Percentiles rank a stretch among this genome's conserved stretches.
Evolutionary conservation across 2,888 invertebrate species (phyloP).

Genomic region (Sturmia bella): DNA sequence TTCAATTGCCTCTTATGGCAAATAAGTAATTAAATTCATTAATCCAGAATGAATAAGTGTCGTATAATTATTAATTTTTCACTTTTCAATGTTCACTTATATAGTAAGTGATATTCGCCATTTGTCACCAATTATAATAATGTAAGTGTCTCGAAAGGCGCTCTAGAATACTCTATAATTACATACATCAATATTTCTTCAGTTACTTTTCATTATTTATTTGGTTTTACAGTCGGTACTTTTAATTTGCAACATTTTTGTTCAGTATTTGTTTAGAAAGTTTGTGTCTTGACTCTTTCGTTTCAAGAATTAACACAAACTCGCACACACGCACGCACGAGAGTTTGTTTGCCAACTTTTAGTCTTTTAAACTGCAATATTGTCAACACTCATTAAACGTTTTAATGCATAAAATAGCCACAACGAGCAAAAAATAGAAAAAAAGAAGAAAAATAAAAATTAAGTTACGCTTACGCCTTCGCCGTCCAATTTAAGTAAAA

Average conservation of each 20-base stretch:
- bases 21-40: no score
- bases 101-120: no score
- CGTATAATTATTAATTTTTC: no score
- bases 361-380: slow-evolving; percentile 77
- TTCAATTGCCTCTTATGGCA: no score
- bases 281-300: slow-evolving; percentile 66
- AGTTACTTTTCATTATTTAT: slow-evolving; percentile 19
- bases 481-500: slow-evolving; percentile 79
- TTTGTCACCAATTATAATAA: no score
- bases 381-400: slow-evolving; percentile 77
- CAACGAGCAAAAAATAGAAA: slow-evolving; percentile 29
- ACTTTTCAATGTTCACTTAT: no score
- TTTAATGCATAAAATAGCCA: slow-evolving; percentile 60
- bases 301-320: slow-evolving; percentile 15
- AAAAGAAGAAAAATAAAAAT: slow-evolving; percentile 22
- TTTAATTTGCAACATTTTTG: slow-evolving; percentile 27
- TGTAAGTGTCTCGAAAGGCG: no score
- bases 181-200: no score
- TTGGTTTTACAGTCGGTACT: slow-evolving; percentile 18
- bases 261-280: slow-evolving; percentile 35
- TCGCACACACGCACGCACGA: not conserved
- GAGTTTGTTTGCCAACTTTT: slow-evolving; percentile 51
- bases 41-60: no score
- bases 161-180: no score
- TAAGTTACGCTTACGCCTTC: slow-evolving; percentile 77